A percentile compares a stretch with the other conserved stretches of the same genome.
Conservation (phyloP, 2,888 invertebrate species). For the Seira musarum region DNA sequence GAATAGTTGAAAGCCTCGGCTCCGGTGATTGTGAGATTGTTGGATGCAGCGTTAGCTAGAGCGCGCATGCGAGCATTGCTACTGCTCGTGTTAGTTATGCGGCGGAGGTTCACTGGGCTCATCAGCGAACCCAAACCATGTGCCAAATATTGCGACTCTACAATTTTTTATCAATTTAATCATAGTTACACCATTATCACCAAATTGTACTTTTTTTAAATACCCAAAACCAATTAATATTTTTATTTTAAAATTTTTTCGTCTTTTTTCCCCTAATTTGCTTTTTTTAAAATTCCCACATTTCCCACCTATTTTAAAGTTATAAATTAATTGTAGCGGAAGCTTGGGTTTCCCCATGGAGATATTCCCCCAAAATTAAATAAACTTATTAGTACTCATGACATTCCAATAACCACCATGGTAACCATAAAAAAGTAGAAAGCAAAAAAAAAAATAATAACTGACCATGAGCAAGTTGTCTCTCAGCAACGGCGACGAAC, state of each 20-base stretch:
- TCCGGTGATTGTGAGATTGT: constrained; percentile 69
- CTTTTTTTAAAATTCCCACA: too few relatives aligned
- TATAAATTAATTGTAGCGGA: too few relatives aligned
- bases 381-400: background rate
- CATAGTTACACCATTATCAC: too few relatives aligned
- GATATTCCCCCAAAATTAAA: too few relatives aligned
- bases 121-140: constrained; percentile 56
- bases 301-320: too few relatives aligned
- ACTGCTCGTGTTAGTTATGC: constrained; percentile 71
- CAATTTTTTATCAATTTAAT: too few relatives aligned
- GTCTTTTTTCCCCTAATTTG: too few relatives aligned
- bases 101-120: constrained; percentile 65
- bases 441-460: constrained; percentile 4
- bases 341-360: too few relatives aligned
- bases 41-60: constrained; percentile 71
- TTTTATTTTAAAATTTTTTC: too few relatives aligned
- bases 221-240: too few relatives aligned
- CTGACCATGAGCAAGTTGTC: constrained; percentile 56
- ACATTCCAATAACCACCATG: background rate
- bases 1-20: constrained; percentile 56
- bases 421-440: background rate
- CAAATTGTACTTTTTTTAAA: too few relatives aligned
- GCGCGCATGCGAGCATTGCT: constrained; percentile 74
- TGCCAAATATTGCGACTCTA: too few relatives aligned
- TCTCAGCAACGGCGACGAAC: constrained; percentile 80